Percentiles rank a stretch among this genome's conserved stretches.
Conservation (phyloP, 2,888 invertebrate species). For the Orthosia incerta region DNA sequence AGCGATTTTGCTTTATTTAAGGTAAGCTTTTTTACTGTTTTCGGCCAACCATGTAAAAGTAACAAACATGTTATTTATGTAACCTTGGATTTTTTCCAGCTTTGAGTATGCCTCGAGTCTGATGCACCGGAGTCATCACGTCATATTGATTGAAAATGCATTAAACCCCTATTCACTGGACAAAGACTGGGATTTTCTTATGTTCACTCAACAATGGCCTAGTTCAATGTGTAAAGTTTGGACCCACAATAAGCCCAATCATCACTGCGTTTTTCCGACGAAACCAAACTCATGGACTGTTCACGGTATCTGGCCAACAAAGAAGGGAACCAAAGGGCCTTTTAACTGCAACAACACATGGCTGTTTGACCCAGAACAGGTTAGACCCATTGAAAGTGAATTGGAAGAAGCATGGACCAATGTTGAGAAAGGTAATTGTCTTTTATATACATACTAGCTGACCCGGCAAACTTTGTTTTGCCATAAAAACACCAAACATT, state of each 20-base stretch:
- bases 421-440: slow-evolving; percentile 90
- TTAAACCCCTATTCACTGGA: slow-evolving; percentile 32
- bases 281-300: slow-evolving; percentile 93
- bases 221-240: slow-evolving; percentile 92
- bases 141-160: slow-evolving; percentile 7
- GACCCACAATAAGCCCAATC: slow-evolving; percentile 90
- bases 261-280: slow-evolving; percentile 92
- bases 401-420: slow-evolving; percentile 93
- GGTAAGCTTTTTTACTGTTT: slow-evolving; percentile 46
- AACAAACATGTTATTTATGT: slow-evolving; percentile 8
- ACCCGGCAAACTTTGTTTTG: too few species aligned
- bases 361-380: slow-evolving; percentile 92
- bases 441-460: too few species aligned
- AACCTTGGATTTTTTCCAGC: slow-evolving; percentile 57
- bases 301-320: slow-evolving; percentile 96
- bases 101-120: slow-evolving; percentile 56
- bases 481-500: too few species aligned
- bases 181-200: slow-evolving; percentile 93
- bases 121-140: slow-evolving; percentile 19
- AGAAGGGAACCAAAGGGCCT: slow-evolving; percentile 92
- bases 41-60: slow-evolving; percentile 11
- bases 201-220: slow-evolving; percentile 90
- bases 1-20: slow-evolving; percentile 49
- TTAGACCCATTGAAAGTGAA: slow-evolving; percentile 90
- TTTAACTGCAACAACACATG: slow-evolving; percentile 93